Base-by-base conservation (phyloP, 2,888 invertebrate genomes). In the Drosophila quasianomalipes region DNA sequence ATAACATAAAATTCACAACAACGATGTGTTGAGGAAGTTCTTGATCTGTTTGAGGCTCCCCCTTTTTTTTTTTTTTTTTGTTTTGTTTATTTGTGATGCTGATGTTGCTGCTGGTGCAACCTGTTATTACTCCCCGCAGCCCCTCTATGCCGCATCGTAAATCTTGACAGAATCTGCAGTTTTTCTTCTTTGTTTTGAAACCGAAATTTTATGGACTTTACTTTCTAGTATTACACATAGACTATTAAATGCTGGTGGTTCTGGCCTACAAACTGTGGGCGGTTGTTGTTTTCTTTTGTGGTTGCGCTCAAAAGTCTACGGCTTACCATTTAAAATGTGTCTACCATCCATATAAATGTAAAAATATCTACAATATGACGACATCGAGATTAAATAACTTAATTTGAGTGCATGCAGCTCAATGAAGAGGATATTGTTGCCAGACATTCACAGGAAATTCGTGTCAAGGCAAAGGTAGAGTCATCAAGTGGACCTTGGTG, bases 251-350 rank as follows among this genome's bases (percentile, higher is more conserved):
- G 16, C n/a, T 16, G 35, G 26, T 26, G 49, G 41, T 72, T 76
- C 49, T 62, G 74, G 76, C 69, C 82, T 47, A 82, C 72, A 74
- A 70, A 63, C 31, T 79, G 85, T 83, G 83, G 89, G 84, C 83
- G 81, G 74, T 79, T 83, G 71, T 83, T 89, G 82, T 85, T 76
- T 76, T 72, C 71, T 55, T 73, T 67, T 83, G 79, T 74, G 84
- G 86, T 78, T 70, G 52, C 51, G 59, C 33, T 31, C 28, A 41
- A 71, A 71, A 62, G 71, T 39, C 54, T 44, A 30, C 47, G 59
- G 61, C 39, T 70, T 69, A 74, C 39, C 51, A 63, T 70, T 54
- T 65, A 35, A 74, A 37, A 64, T 55, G 30, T 58, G 33, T 30
- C 39, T 54, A 4, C 39, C 28, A 52, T 60, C 33, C 14, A 51